phyloP scores from a whole-genome alignment of 2,113 vertebrate species.

The Ellobius talpinus region DNA sequence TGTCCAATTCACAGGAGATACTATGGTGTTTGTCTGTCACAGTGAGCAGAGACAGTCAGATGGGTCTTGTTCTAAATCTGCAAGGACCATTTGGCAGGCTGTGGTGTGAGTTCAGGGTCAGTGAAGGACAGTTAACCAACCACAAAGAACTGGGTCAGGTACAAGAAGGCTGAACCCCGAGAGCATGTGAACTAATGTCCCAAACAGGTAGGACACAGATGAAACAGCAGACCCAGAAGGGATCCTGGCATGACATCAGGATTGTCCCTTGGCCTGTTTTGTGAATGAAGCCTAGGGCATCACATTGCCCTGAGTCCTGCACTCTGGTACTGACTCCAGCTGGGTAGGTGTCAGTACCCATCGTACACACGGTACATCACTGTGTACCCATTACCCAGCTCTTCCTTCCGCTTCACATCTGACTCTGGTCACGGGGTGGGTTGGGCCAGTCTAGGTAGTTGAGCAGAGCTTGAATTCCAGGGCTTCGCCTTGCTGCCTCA shows the following conservation, averaged over 20 bases:
- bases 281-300: background rate
- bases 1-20: background rate
- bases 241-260: background rate
- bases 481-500: background rate
- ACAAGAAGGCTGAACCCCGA: background rate
- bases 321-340: background rate
- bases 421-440: background rate
- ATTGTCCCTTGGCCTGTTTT: background rate
- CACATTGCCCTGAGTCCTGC: background rate
- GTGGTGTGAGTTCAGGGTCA: background rate
- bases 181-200: background rate
- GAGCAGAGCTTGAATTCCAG: background rate
- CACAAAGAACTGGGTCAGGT: background rate
- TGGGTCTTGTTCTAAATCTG: background rate
- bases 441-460: background rate
- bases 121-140: background rate
- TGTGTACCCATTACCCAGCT: too few species aligned
- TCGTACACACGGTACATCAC: background rate
- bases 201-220: background rate
- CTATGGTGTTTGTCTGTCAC: background rate
- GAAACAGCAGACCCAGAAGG: background rate
- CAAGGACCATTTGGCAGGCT: background rate
- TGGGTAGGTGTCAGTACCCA: background rate
- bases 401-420: background rate
- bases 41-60: background rate